Conservation (phyloP, 2,888 invertebrate species). For the Cheilosia vernalis region DNA sequence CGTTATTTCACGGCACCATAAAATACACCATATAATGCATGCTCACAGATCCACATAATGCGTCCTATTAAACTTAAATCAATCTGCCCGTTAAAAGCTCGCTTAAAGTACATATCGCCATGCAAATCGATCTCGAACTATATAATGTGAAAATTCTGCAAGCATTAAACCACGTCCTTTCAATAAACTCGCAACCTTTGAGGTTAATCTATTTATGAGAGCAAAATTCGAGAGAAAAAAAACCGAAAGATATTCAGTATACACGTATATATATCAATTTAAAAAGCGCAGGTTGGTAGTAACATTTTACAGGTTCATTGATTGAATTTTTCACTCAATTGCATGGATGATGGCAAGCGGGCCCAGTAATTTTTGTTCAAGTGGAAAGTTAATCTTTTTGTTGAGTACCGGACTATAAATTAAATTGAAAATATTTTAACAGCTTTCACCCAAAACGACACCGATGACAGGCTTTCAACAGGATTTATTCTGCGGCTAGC, state of each 20-base stretch:
- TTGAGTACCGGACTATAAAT: constrained; percentile 12
- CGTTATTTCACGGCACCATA: too few relatives aligned
- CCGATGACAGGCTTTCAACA: constrained; percentile 62
- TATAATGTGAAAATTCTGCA: not conserved
- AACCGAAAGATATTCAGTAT: not conserved
- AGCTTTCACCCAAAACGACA: constrained; percentile 23
- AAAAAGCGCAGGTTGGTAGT: constrained; percentile 50
- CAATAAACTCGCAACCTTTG: constrained; percentile 1
- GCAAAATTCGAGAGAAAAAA: constrained; percentile 9
- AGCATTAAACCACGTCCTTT: constrained; percentile 30
- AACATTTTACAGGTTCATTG: constrained; percentile 59
- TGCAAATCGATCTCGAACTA: not conserved
- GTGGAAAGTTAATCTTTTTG: constrained; percentile 22
- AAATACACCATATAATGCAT: too few relatives aligned
- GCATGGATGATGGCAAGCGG: constrained; percentile 51
- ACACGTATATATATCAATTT: constrained; percentile 34
- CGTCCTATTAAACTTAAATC: too few relatives aligned
- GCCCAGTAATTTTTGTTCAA: constrained; percentile 51
- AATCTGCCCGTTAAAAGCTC: too few relatives aligned
- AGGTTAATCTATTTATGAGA: constrained; percentile 31
- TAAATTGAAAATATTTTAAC: constrained; percentile 40
- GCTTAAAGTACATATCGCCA: too few relatives aligned
- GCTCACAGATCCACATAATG: too few relatives aligned
- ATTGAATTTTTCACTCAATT: constrained; percentile 62
- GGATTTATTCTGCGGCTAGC: constrained; percentile 64